Percentiles rank a stretch among this genome's conserved stretches.
Conservation (phyloP, 30 jellyfish, hydroid and myxozoan species). For the Chrysaora quinquecirrha region DNA sequence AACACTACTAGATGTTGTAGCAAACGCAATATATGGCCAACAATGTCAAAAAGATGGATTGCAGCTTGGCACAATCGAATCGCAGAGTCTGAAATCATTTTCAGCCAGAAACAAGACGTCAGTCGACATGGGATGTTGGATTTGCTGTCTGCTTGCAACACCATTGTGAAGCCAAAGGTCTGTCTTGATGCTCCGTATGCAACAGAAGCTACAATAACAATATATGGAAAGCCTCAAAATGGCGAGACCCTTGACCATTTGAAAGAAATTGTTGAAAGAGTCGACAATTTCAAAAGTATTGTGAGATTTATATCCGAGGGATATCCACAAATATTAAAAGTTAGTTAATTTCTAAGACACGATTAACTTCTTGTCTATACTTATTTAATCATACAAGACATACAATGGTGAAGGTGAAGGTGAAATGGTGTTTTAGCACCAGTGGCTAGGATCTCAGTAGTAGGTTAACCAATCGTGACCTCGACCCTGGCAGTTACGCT, state of each 20-base stretch:
- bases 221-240: slow-evolving; percentile 37
- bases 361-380: neutral
- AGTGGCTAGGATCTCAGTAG: too few relatives aligned
- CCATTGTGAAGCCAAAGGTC: slow-evolving; percentile 23
- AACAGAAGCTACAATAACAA: slow-evolving; percentile 28
- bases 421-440: too few relatives aligned
- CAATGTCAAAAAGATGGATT: slow-evolving; percentile 5
- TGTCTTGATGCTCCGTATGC: slow-evolving; percentile 39
- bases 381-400: neutral
- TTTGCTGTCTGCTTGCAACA: slow-evolving; percentile 45
- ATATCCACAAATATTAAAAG: slow-evolving; percentile 52
- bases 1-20: neutral
- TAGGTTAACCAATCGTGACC: too few relatives aligned
- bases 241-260: slow-evolving; percentile 20
- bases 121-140: slow-evolving; percentile 49
- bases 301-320: slow-evolving; percentile 53
- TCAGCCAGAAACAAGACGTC: slow-evolving; percentile 45
- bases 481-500: neutral
- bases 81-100: slow-evolving; percentile 36
- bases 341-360: neutral
- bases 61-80: slow-evolving; percentile 42
- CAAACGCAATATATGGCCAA: neutral
- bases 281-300: slow-evolving; percentile 32
- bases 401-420: neutral
- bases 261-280: slow-evolving; percentile 33